Evolutionary conservation across 2,888 invertebrate species (phyloP).

Genomic region (Watsonalla cultraria): DNA sequence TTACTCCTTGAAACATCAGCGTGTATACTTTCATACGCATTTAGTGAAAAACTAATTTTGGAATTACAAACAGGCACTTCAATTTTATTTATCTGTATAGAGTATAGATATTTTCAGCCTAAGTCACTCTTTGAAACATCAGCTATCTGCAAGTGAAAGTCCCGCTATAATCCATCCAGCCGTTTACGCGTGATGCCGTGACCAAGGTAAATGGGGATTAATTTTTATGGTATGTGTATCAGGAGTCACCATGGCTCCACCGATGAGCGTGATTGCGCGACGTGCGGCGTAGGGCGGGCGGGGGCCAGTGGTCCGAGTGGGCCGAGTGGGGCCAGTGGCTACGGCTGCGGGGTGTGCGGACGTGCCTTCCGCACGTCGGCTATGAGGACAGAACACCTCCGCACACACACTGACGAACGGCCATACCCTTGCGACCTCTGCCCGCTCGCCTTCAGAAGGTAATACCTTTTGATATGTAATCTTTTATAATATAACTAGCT

Average conservation of each 20-base stretch:
- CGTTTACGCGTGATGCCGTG: too few species aligned
- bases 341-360: slow-evolving; percentile 42
- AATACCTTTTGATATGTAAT: slow-evolving; percentile 1
- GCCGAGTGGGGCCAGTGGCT: slow-evolving; percentile 6
- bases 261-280: background rate
- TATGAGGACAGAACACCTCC: slow-evolving; percentile 47
- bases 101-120: too few species aligned
- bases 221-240: background rate
- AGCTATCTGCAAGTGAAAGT: too few species aligned
- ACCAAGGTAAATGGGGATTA: too few species aligned
- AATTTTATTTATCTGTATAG: too few species aligned
- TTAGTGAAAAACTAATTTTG: too few species aligned
- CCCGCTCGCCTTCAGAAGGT: slow-evolving; percentile 48
- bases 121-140: too few species aligned
- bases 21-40: too few species aligned
- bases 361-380: slow-evolving; percentile 49
- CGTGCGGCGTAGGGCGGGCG: background rate
- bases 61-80: too few species aligned
- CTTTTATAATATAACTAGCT: too few species aligned
- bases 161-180: too few species aligned
- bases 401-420: slow-evolving; percentile 53
- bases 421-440: slow-evolving; percentile 62
- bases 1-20: too few species aligned
- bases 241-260: background rate
- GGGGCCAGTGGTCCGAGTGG: background rate